Conservation (phyloP, 2,888 invertebrate genomes). For the Napeogenes inachia region DNA sequence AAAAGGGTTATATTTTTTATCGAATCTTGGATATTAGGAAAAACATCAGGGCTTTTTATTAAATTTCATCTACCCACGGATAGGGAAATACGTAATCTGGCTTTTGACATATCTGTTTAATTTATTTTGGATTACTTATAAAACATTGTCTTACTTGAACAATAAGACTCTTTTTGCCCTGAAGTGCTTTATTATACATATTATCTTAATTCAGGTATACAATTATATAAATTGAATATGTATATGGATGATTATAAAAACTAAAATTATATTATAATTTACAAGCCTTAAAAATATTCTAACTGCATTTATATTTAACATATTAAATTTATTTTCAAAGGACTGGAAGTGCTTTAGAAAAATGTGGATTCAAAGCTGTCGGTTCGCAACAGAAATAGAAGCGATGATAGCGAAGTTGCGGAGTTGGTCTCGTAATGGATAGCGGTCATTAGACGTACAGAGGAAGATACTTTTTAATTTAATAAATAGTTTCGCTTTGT, state of each 20-base stretch:
- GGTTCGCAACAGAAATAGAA: slow-evolving; percentile 3
- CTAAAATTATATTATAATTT: too few relatives aligned
- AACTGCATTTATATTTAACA: too few relatives aligned
- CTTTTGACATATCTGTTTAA: slow-evolving; percentile 7
- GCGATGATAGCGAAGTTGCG: slow-evolving; percentile 13
- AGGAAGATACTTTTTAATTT: not conserved
- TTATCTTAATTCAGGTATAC: too few relatives aligned
- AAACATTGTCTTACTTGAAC: too few relatives aligned
- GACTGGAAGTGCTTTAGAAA: not conserved
- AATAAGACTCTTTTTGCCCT: too few relatives aligned
- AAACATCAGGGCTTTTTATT: slow-evolving; percentile 14
- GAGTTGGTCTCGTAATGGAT: slow-evolving; percentile 17
- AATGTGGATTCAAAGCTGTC: slow-evolving; percentile 8
- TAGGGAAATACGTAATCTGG: not conserved
- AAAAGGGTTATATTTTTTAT: slow-evolving; percentile 12
- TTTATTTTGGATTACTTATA: slow-evolving; percentile 8
- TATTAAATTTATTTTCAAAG: not conserved
- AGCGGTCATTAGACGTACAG: slow-evolving; percentile 12
- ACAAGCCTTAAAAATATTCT: too few relatives aligned
- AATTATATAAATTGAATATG: too few relatives aligned
- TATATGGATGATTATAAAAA: too few relatives aligned
- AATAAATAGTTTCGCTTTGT: not conserved
- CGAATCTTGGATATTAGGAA: slow-evolving; percentile 7
- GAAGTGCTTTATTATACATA: too few relatives aligned
- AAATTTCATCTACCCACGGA: slow-evolving; percentile 12